Conservation (phyloP, 2,113 vertebrate species). For the Sterrhoptilus dennistouni region DNA sequence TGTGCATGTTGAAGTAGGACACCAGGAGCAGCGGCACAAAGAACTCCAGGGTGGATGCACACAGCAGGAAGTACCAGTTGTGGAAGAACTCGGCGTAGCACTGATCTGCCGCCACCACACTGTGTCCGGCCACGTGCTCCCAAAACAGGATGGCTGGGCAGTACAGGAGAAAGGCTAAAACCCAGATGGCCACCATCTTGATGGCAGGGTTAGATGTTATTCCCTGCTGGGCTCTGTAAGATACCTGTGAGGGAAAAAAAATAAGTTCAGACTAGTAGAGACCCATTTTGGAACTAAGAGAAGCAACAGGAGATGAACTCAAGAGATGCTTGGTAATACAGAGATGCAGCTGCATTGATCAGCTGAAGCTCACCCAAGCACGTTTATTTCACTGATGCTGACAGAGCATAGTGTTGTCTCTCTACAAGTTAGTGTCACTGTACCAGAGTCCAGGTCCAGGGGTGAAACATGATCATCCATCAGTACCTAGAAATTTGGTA, state of each 20-base stretch:
- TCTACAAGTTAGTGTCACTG: neutral
- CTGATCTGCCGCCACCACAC: neutral
- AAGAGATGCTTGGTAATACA: neutral
- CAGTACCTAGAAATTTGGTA: neutral
- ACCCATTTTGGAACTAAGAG: neutral
- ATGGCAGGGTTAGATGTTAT: conserved; percentile 69
- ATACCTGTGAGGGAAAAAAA: conserved; percentile 69
- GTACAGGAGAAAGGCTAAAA: conserved; percentile 86
- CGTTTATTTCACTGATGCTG: neutral
- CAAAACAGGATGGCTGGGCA: conserved; percentile 85
- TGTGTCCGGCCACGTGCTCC: conserved; percentile 38
- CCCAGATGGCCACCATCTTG: conserved; percentile 84
- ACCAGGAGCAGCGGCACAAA: conserved; percentile 83
- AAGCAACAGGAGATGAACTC: neutral
- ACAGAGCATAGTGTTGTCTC: neutral
- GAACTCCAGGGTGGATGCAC: conserved; percentile 86
- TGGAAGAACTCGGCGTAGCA: conserved; percentile 80
- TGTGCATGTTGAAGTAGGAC: conserved; percentile 86
- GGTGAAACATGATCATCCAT: neutral
- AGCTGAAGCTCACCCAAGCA: neutral
- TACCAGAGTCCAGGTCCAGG: neutral
- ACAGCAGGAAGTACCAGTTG: conserved; percentile 85
- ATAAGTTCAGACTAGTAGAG: neutral
- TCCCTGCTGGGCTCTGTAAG: conserved; percentile 80
- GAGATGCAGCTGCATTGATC: neutral